A percentile compares a stretch with the other conserved stretches of the same genome.
Evolutionary conservation across 2,888 invertebrate species (phyloP).

Genomic region (Tanypteryx hageni): DNA sequence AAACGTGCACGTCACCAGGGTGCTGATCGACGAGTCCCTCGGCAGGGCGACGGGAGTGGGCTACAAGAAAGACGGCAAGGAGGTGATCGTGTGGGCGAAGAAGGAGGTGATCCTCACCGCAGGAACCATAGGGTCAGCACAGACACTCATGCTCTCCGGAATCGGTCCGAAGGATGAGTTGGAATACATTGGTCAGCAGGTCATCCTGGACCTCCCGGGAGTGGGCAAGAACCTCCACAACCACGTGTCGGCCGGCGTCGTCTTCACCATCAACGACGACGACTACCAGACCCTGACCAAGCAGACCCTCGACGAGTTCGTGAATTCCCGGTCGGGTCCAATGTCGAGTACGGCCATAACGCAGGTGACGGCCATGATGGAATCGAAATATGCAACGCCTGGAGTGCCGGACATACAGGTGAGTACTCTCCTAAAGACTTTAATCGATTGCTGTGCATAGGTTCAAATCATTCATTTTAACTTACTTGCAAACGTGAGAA

Average conservation of each 20-base stretch:
- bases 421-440: background rate
- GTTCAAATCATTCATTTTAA: no score
- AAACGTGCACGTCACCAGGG: constrained; percentile 56
- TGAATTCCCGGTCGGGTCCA: constrained; percentile 56
- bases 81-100: constrained; percentile 72
- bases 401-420: constrained; percentile 65
- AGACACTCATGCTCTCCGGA: constrained; percentile 69
- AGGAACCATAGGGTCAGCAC: constrained; percentile 72
- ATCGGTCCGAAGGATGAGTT: constrained; percentile 75
- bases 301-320: constrained; percentile 54
- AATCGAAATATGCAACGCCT: background rate
- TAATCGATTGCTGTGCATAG: background rate
- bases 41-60: constrained; percentile 65
- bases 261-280: constrained; percentile 54
- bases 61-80: constrained; percentile 57
- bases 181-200: constrained; percentile 65
- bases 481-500: no score
- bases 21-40: constrained; percentile 62
- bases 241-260: constrained; percentile 70
- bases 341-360: constrained; percentile 66
- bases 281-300: constrained; percentile 33
- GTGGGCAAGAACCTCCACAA: constrained; percentile 66
- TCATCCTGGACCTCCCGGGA: constrained; percentile 50
- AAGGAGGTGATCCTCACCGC: constrained; percentile 67
- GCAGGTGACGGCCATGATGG: constrained; percentile 59